phyloP scores from a whole-genome alignment of 2,113 vertebrate genomes.

The Romanogobio albipinnatus region DNA sequence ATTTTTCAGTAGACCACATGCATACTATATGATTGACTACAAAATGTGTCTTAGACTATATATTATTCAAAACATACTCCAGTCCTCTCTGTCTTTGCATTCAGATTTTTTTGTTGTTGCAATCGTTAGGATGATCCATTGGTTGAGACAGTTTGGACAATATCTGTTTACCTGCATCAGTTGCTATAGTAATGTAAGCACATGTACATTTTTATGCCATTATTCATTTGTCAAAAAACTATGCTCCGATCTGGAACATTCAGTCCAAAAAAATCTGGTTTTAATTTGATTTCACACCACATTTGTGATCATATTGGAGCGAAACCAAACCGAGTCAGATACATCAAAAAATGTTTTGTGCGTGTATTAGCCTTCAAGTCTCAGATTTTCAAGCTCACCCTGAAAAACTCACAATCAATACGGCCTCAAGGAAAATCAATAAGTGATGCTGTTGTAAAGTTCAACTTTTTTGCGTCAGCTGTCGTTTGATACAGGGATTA shows the following conservation, averaged over 20 bases:
- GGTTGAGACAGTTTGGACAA: too few relatives aligned
- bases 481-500: conserved; percentile 37
- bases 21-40: background rate
- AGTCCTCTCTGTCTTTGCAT: too few relatives aligned
- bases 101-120: too few relatives aligned
- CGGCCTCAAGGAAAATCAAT: conserved; percentile 40
- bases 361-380: background rate
- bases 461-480: conserved; percentile 31
- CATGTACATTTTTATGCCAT: background rate
- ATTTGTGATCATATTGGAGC: too few relatives aligned
- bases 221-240: background rate
- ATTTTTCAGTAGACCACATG: background rate
- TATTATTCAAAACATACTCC: too few relatives aligned
- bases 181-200: too few relatives aligned
- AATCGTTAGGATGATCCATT: too few relatives aligned
- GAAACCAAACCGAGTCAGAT: too few relatives aligned
- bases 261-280: background rate
- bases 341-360: too few relatives aligned
- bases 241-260: background rate
- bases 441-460: conserved; percentile 13
- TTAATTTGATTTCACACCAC: too few relatives aligned
- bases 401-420: conserved; percentile 37
- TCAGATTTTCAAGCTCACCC: background rate
- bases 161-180: too few relatives aligned
- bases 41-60: background rate